A percentile compares a stretch with the other conserved stretches of the same genome.
phyloP scores from a whole-genome alignment of 1,140 invertebrate species.

The Cydia strobilella region DNA sequence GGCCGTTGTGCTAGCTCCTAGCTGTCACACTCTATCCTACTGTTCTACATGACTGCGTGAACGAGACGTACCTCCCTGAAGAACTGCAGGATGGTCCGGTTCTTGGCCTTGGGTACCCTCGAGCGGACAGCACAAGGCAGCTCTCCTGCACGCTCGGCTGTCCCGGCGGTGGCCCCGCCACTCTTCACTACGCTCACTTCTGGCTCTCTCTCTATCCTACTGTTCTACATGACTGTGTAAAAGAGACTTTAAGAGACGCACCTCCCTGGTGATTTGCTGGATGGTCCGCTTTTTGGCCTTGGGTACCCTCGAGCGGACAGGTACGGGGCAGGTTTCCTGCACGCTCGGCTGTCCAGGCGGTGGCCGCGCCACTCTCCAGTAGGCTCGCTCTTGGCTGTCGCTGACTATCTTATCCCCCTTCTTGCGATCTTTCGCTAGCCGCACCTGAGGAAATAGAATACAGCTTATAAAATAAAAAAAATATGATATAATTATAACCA shows the following conservation, averaged over 20 bases:
- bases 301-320: constrained; percentile 85
- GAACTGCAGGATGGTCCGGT: constrained; percentile 88
- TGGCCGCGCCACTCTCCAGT: constrained; percentile 97
- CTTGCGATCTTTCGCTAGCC: constrained; percentile 94
- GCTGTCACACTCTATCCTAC: constrained; percentile 83
- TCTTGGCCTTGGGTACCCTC: constrained; percentile 84
- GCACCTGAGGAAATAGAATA: constrained; percentile 82
- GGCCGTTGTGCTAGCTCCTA: no score
- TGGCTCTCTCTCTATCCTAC: constrained; percentile 90
- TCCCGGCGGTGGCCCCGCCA: constrained; percentile 95
- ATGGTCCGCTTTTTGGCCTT: constrained; percentile 86
- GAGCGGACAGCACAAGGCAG: constrained; percentile 88
- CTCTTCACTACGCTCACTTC: constrained; percentile 97
- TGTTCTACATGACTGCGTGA: not conserved
- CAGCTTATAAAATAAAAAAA: constrained; percentile 28
- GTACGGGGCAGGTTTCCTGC: constrained; percentile 91
- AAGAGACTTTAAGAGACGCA: constrained; percentile 57
- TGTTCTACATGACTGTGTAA: not conserved
- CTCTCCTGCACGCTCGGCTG: constrained; percentile 90
- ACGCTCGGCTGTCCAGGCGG: constrained; percentile 92
- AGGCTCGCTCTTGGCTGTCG: constrained; percentile 97
- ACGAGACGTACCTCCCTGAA: constrained; percentile 85
- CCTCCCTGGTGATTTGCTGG: constrained; percentile 89
- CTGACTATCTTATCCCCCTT: constrained; percentile 97
- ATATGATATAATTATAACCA: no score